Base-by-base conservation (phyloP, 1,140 invertebrate genomes). In the Lasioglossum albipes region DNA sequence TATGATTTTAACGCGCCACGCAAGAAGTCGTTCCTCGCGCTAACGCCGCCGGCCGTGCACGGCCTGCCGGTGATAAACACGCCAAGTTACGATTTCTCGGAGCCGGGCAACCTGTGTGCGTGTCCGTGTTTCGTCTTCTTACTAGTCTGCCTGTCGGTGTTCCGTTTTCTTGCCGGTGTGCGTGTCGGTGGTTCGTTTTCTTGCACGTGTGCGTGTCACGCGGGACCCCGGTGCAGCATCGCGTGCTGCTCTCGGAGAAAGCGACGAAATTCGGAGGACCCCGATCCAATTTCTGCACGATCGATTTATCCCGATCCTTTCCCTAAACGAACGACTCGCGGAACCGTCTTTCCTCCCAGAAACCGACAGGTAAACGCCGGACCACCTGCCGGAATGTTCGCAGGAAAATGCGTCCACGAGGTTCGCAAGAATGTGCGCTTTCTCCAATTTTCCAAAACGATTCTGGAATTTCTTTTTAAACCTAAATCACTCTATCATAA, bases 61-160 rank as follows among this genome's bases (percentile, higher is more conserved):
- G 81, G 83, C 72, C 75, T 81, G 89, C 80, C 80, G 84, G 91
- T 87, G 91, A 93, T 93, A 93, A 93, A 93, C 91, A 93, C 91
- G 91, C 89, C 88, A 93, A 92, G 93, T 93, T 93, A 93, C 92
- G 93, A 92, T 93, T 93, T 93, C 93, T 93, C 82, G 89, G 92
- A 93, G 90, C 82, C 92, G 76, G 86, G 13, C 88, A 89, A 86
- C 49, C 31, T 36, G 22, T 16, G 45, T 73, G n/a, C 61, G 71
- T 79, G 77, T 59, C 36, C 77, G 77, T 61, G 52, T 18, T 49
- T 12, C 45, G 45, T 36, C 36, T 36, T 36, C 36, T 36, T 5
- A 5, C 36, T 36, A 36, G 36, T 36, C 36, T 36, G 36, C 36
- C 36, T 2, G 36, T 36, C 36, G 36, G 36, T 36, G 36, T 36